Evolutionary conservation across 2,797 vertebrate species (phyloP).

Genomic region (Neopelma chrysocephalum): DNA sequence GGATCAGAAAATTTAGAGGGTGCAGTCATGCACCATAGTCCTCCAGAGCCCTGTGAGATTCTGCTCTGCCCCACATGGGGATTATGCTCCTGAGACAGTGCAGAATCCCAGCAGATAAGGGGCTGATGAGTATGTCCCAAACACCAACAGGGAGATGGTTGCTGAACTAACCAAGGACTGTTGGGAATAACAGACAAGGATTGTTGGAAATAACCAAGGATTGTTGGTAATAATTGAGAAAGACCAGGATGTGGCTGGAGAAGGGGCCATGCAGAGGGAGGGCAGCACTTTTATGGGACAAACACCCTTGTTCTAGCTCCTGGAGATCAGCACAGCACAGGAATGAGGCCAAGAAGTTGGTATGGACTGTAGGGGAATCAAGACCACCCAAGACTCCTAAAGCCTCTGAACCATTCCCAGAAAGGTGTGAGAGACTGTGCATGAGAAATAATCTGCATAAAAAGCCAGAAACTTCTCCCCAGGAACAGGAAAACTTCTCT

Average conservation of each 20-base stretch:
- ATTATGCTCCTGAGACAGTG: not conserved
- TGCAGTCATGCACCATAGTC: accelerated
- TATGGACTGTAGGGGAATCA: not conserved
- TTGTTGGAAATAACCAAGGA: not conserved
- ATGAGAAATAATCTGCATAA: not conserved
- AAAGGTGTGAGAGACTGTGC: not conserved
- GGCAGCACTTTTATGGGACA: not conserved
- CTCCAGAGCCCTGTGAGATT: not conserved
- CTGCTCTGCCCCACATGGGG: accelerated
- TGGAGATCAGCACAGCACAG: not conserved
- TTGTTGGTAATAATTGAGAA: not conserved
- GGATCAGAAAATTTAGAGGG: accelerated
- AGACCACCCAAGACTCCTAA: not conserved
- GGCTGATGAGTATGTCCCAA: not conserved
- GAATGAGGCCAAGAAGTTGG: not conserved
- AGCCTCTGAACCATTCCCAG: not conserved
- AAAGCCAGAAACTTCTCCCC: not conserved
- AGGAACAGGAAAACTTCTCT: no score
- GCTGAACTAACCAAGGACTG: not conserved
- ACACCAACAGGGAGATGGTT: accelerated
- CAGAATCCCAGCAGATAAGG: not conserved
- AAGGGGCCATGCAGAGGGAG: not conserved
- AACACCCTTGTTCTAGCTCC: not conserved
- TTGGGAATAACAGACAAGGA: not conserved
- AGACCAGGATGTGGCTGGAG: not conserved